A percentile compares a stretch with the other conserved stretches of the same genome.
phyloP scores from a whole-genome alignment of 2,113 vertebrate species.

The Hippocampus abdominalis region DNA sequence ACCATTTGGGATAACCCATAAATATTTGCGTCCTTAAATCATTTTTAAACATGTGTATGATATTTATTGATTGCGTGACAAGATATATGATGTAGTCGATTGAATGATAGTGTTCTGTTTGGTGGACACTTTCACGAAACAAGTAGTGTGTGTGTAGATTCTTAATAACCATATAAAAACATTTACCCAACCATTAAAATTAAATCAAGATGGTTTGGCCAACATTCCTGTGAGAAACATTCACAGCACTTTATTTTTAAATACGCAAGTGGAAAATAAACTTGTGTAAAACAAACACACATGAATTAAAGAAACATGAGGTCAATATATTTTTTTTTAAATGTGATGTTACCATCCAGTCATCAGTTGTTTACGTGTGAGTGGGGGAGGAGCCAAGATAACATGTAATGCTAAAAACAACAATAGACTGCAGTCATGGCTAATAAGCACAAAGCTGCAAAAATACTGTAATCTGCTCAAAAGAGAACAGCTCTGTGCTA shows the following conservation, averaged over 20 bases:
- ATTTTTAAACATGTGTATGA: too few species aligned
- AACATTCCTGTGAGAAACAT: conserved; percentile 83
- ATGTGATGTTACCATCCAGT: conserved; percentile 67
- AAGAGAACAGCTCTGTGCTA: conserved; percentile 25
- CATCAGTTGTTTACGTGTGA: conserved; percentile 30
- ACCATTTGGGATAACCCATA: too few species aligned
- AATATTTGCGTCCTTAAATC: too few species aligned
- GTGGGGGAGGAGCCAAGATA: conserved; percentile 65
- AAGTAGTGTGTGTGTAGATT: neutral
- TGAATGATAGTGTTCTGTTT: too few species aligned
- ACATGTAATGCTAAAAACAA: conserved; percentile 22
- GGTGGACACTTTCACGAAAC: neutral
- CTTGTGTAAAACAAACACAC: conserved; percentile 50
- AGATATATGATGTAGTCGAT: too few species aligned
- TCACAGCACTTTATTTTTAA: conserved; percentile 97
- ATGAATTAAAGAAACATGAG: conserved; percentile 87
- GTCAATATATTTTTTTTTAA: conserved; percentile 88
- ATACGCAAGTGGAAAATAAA: conserved; percentile 89
- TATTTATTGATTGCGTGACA: too few species aligned
- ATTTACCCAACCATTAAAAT: neutral
- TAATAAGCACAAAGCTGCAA: conserved; percentile 82
- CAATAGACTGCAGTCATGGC: conserved; percentile 76
- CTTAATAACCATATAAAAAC: neutral
- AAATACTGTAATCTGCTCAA: conserved; percentile 40
- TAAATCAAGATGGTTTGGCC: neutral